phyloP scores from a whole-genome alignment of 2,113 vertebrate genomes.

The Limnothrissa miodon region DNA sequence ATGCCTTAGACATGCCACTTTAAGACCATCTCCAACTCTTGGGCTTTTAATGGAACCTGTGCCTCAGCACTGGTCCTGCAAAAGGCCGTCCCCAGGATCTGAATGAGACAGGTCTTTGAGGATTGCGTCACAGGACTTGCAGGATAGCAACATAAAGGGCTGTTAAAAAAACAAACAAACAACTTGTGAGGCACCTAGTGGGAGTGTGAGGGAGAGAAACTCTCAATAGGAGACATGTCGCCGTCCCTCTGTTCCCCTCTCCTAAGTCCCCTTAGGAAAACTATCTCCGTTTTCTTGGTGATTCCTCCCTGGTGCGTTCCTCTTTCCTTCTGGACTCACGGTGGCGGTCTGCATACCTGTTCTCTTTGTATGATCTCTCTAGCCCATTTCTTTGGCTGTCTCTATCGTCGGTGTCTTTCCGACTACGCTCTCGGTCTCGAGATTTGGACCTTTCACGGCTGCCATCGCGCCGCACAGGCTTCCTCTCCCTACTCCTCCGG shows the following conservation, averaged over 20 bases:
- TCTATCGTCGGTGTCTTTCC: constrained; percentile 50
- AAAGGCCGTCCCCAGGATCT: constrained; percentile 12
- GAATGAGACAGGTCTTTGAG: constrained; percentile 17
- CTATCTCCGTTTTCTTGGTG: constrained; percentile 70
- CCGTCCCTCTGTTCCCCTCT: background rate
- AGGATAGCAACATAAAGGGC: constrained; percentile 14
- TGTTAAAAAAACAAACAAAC: background rate
- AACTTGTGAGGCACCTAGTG: background rate
- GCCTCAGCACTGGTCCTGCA: constrained; percentile 16
- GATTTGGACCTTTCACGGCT: constrained; percentile 73
- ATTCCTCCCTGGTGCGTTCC: constrained; percentile 63
- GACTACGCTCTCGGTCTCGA: constrained; percentile 54
- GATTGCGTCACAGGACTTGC: background rate
- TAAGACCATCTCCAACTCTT: background rate
- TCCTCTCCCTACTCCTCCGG: constrained; percentile 58
- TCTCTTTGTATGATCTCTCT: constrained; percentile 61
- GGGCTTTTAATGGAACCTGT: background rate
- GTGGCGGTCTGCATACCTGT: constrained; percentile 62
- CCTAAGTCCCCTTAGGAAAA: background rate
- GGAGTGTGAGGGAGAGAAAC: background rate
- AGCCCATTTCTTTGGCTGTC: constrained; percentile 66
- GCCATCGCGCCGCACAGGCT: constrained; percentile 42
- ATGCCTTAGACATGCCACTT: background rate
- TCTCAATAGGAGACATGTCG: background rate
- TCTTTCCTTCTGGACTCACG: constrained; percentile 65